Conservation (phyloP, 2,113 vertebrate species). For the Carettochelys insculpta region DNA sequence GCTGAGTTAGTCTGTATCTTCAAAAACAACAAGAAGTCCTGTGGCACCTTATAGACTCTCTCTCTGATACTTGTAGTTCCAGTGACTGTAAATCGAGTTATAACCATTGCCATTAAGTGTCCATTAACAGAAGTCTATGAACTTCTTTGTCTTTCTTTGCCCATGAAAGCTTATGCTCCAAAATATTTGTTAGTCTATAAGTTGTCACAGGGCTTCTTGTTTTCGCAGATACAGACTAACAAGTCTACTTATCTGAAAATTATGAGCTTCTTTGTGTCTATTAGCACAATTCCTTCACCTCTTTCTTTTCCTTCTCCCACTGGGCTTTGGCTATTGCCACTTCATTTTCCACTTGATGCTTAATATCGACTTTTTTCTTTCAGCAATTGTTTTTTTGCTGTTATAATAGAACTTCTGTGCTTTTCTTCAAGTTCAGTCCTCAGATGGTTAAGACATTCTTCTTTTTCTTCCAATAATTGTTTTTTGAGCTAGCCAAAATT, state of each 20-base stretch:
- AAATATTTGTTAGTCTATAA: too few relatives aligned
- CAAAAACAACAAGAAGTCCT: too few relatives aligned
- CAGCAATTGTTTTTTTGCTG: constrained; percentile 80
- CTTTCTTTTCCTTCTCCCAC: constrained; percentile 80
- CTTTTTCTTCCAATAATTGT: constrained; percentile 74
- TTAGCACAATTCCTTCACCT: constrained; percentile 68
- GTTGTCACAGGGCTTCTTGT: too few relatives aligned
- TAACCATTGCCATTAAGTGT: background rate
- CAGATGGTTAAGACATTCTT: constrained; percentile 72
- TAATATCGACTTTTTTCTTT: constrained; percentile 77
- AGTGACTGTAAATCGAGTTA: background rate
- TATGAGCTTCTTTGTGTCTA: background rate
- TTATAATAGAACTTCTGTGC: constrained; percentile 66
- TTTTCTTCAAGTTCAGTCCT: constrained; percentile 81
- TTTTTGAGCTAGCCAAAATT: constrained; percentile 73
- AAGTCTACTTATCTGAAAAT: too few relatives aligned
- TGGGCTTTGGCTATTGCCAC: constrained; percentile 68
- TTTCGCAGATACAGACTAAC: too few relatives aligned
- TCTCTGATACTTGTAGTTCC: too few relatives aligned
- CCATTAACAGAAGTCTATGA: background rate
- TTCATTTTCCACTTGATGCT: constrained; percentile 72
- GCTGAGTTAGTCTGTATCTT: too few relatives aligned
- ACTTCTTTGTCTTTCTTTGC: constrained; percentile 68
- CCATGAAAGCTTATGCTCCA: too few relatives aligned
- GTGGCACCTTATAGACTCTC: too few relatives aligned